A percentile compares a stretch with the other conserved stretches of the same genome.
These are phyloP conservation scores for Acanthochromis polyacanthus DNA, from an alignment of 2,113 vertebrate genomes.

Conservation along the genomic window DNA sequence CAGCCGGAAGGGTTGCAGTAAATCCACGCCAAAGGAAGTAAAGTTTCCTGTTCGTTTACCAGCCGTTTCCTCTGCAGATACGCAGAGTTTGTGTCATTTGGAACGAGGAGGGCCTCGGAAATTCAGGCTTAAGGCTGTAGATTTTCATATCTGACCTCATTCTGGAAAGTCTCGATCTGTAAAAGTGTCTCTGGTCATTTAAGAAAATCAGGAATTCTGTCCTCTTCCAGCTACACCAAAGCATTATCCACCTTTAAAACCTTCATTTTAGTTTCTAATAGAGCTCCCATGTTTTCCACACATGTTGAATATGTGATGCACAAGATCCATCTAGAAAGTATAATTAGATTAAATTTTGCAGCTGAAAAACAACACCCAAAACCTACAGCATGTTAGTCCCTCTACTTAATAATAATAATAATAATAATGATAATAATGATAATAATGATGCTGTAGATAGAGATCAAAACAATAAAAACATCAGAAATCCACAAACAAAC, in stretches of 20 bases:
- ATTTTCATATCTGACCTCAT: too few species aligned
- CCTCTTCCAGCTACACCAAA: too few species aligned
- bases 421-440: not conserved
- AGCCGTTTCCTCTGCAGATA: slow-evolving; percentile 42
- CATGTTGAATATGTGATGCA: too few species aligned
- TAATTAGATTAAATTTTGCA: not conserved
- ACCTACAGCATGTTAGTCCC: too few species aligned
- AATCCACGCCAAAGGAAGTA: slow-evolving; percentile 13
- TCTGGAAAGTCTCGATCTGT: too few species aligned
- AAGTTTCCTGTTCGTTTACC: slow-evolving; percentile 48
- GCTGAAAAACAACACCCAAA: not conserved
- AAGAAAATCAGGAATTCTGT: not conserved
- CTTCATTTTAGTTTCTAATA: too few species aligned
- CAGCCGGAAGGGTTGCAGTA: not conserved
- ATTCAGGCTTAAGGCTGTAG: not conserved
- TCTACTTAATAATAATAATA: not conserved
- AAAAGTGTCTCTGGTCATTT: not conserved
- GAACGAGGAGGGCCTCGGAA: not conserved
- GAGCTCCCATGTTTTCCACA: too few species aligned
- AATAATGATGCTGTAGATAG: too few species aligned
- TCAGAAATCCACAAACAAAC: too few species aligned
- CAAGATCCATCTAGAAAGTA: too few species aligned
- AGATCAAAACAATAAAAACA: too few species aligned
- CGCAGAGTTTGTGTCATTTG: slow-evolving; percentile 3
- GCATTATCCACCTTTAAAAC: not conserved